Evolutionary conservation across 1,140 invertebrate genomes (phyloP).

Genomic region (Caenorhabditis inopinata): DNA sequence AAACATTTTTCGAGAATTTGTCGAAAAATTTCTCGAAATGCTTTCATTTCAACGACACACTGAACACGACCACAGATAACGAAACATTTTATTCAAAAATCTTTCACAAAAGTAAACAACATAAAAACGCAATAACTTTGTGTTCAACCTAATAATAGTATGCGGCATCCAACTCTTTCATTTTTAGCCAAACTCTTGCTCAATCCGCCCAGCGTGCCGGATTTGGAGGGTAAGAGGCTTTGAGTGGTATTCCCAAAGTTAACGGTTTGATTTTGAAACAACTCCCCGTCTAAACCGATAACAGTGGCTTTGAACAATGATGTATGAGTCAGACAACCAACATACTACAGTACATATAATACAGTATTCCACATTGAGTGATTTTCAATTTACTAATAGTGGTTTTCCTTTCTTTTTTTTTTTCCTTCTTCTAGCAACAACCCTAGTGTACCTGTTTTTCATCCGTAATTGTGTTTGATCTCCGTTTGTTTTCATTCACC

Average conservation of each 20-base stretch:
- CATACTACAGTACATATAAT: constrained; percentile 13
- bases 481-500: not conserved
- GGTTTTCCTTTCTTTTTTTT: not conserved
- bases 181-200: constrained; percentile 21
- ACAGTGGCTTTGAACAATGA: not conserved
- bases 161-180: not conserved
- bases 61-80: too few species aligned
- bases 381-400: not conserved
- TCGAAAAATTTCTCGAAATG: too few species aligned
- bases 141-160: too few species aligned
- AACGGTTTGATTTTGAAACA: not conserved
- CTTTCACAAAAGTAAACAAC: too few species aligned
- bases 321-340: not conserved
- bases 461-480: not conserved
- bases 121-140: too few species aligned
- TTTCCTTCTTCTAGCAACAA: too few species aligned
- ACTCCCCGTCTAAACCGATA: constrained; percentile 17
- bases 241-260: not conserved
- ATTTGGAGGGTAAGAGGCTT: constrained; percentile 15
- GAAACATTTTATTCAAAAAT: too few species aligned
- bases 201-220: constrained; percentile 21
- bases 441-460: too few species aligned
- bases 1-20: too few species aligned
- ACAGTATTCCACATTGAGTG: not conserved
- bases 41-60: too few species aligned